phyloP scores from a whole-genome alignment of 2,888 invertebrate genomes.

The Spisula solida region DNA sequence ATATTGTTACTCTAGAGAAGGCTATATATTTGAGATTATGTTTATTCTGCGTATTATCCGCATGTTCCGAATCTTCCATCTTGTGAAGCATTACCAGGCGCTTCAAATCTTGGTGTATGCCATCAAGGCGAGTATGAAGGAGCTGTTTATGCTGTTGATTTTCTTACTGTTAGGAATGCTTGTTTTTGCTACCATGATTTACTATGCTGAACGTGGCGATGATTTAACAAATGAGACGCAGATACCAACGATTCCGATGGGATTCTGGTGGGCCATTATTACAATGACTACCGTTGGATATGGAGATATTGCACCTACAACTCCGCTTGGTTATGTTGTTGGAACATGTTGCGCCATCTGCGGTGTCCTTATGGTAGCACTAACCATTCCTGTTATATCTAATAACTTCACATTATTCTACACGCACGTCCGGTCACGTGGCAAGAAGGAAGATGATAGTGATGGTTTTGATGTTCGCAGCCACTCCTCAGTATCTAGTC shows the following conservation, averaged over 20 bases:
- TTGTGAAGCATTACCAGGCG: constrained; percentile 88
- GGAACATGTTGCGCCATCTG: constrained; percentile 85
- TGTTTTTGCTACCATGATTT: constrained; percentile 87
- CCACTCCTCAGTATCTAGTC: background rate
- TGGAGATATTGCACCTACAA: constrained; percentile 85
- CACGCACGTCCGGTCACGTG: constrained; percentile 84
- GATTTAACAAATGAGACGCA: constrained; percentile 74
- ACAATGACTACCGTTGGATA: constrained; percentile 87
- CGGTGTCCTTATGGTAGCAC: constrained; percentile 86
- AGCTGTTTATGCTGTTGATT: constrained; percentile 86
- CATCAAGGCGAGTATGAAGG: constrained; percentile 87
- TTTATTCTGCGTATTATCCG: constrained; percentile 88
- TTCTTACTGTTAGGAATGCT: constrained; percentile 87
- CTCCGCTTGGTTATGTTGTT: constrained; percentile 84
- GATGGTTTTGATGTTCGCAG: background rate
- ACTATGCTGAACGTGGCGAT: constrained; percentile 87
- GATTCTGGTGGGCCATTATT: constrained; percentile 88
- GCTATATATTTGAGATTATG: constrained; percentile 86
- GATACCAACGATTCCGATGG: constrained; percentile 87
- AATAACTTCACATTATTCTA: constrained; percentile 87
- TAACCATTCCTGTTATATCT: constrained; percentile 87
- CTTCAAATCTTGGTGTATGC: constrained; percentile 88
- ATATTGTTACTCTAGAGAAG: constrained; percentile 84
- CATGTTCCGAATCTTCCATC: constrained; percentile 88
- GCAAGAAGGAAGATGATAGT: constrained; percentile 40